Evolutionary conservation across 92 coral and sea anemone genomes (phyloP), one percentile per base, ranked within the genome.

Genomic region (Pocillopora meandrina): DNA sequence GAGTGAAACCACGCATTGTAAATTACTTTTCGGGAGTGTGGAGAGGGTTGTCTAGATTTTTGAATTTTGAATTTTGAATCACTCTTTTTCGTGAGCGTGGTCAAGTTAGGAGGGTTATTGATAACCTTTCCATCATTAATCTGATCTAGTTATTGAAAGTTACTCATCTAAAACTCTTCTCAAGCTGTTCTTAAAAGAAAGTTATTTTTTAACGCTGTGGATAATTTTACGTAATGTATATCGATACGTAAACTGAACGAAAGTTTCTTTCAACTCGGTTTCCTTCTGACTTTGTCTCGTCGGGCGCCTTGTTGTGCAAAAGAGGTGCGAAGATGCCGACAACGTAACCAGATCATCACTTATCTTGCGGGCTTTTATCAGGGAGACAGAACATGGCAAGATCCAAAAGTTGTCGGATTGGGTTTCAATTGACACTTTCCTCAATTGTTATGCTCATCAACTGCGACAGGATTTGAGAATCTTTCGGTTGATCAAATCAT

Each of bases 211-310:
- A 21, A n/a, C 72, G 68, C n/a, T 49, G 63, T 62, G 23, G 33
- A n/a, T 15, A 52, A 61, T 61, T 60, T 73, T 55, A 11, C 33
- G 5, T 49, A 35, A 56, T 18, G 12, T 62, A 61, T n/a, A 49
- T 63, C 49, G 36, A 62, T 18, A 64, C n/a, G 8, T 34, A 62
- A 14, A 55, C 62, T 19, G 7, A 73, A 20, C 56, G 86, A 74
- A 79, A 83, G 86, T 72, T 83, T 52, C 79, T 83, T 83, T 83
- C 86, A 83, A 61, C 65, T 74, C 17, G 3, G 20, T 61, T n/a
- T 62, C 74, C 72, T 47, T 6, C 71, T 56, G 42, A 14, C 10
- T 21, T 47, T 33, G 47, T 3, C 19, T 73, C 52, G 18, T 49
- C 47, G 17, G 69, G 65, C 86, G 80, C 34, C 56, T 73, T 62